A percentile compares a stretch with the other conserved stretches of the same genome.
These are phyloP conservation scores for Erpetoichthys calabaricus DNA, from an alignment of 2,797 vertebrate species.

Conservation along the genomic window DNA sequence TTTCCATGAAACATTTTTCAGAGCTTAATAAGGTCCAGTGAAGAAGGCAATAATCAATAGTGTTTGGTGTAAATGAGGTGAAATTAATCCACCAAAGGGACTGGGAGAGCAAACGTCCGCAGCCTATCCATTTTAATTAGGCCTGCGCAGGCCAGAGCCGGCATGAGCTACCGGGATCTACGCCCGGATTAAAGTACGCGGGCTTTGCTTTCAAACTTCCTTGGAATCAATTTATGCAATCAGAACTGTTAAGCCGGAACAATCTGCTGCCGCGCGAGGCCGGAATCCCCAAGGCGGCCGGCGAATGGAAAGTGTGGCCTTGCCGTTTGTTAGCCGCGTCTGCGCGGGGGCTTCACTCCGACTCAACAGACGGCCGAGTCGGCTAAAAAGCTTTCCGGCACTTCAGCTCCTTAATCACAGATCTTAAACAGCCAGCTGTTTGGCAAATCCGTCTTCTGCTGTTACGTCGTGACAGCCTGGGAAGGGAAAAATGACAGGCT, in stretches of 20 bases:
- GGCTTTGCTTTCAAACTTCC: conserved; percentile 4
- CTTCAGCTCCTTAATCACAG: no score
- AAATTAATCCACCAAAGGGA: conserved; percentile 1
- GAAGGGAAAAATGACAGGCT: no score
- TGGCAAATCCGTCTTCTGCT: no score
- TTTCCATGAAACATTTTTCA: background rate
- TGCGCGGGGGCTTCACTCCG: no score
- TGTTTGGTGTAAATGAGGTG: background rate
- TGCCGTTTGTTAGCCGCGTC: background rate
- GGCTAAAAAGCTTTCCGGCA: no score
- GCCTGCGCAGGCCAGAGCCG: background rate
- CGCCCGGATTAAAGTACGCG: background rate
- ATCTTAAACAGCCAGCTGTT: no score
- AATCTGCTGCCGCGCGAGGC: background rate
- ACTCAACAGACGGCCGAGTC: no score
- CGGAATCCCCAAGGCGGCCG: background rate
- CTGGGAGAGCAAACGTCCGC: background rate
- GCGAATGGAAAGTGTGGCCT: background rate
- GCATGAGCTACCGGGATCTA: conserved; percentile 2
- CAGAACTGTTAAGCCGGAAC: conserved; percentile 4
- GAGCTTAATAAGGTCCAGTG: background rate
- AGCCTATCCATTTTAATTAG: conserved; percentile 2
- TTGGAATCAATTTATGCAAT: conserved; percentile 4
- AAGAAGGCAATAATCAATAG: conserved; percentile 3
- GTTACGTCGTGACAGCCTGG: no score